Conservation (phyloP, 2,113 vertebrate genomes). For the Osmerus eperlanus region DNA sequence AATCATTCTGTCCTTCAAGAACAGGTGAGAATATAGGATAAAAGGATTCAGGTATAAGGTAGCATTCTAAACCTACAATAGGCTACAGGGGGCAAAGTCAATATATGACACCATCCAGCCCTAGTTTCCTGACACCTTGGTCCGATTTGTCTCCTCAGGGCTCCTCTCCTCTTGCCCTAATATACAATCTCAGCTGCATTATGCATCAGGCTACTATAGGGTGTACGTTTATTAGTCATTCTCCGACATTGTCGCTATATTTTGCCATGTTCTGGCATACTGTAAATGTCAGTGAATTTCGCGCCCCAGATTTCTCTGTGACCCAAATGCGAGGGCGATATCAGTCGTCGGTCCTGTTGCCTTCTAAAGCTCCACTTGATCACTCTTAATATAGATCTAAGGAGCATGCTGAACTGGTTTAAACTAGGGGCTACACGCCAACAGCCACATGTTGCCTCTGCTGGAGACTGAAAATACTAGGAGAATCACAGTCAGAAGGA, state of each 20-base stretch:
- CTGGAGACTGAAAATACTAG: not conserved
- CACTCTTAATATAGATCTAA: conserved; percentile 19
- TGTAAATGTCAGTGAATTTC: conserved; percentile 17
- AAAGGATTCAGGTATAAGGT: no score
- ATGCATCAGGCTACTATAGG: no score
- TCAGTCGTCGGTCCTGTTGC: not conserved
- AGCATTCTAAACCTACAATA: not conserved
- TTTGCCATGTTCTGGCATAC: not conserved
- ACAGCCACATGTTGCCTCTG: not conserved
- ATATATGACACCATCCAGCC: not conserved
- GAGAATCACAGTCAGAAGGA: no score
- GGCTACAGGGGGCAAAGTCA: not conserved
- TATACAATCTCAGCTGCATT: no score
- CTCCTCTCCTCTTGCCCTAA: no score
- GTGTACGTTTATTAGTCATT: not conserved
- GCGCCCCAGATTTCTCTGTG: conserved; percentile 18
- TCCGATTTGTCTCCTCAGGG: no score
- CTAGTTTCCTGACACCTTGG: no score
- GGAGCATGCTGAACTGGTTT: not conserved
- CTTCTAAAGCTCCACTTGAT: not conserved
- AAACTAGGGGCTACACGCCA: conserved; percentile 5
- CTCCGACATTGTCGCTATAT: not conserved
- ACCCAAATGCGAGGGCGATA: conserved; percentile 18
- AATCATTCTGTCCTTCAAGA: not conserved
- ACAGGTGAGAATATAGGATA: not conserved